Base-by-base conservation (phyloP, 2,888 invertebrate genomes). In the Zonitis immaculata region DNA sequence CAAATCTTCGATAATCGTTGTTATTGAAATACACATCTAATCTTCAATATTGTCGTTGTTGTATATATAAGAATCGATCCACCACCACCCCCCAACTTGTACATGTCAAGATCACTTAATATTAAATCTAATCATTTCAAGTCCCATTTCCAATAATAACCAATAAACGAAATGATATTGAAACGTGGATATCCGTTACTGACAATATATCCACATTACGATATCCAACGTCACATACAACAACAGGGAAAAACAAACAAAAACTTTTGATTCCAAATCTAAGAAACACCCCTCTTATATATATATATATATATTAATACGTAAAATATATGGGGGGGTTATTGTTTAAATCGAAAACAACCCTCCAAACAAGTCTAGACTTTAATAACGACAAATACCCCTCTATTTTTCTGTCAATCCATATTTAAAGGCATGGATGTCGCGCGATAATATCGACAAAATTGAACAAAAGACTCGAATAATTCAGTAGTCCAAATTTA, bases 21-120 rank as follows among this genome's bases (percentile, higher is more conserved):
- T 39, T 39, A 39, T 39, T 39, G 39, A 39, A 39, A 39, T 39
- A 39, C 39, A 39, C 39, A 39, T 39, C 20, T 39, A 39, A 35
- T 35, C 16, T 35, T 7, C 35, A 35, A 35, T 12, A 30, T n/a
- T 30, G 32, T 32, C 32, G 12, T 14, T 39, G 18, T 39, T 6
- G 6, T 18, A n/a, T n/a, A n/a, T 1, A 2, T 20, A 20, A 39
- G 20, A 39, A 39, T 39, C 9, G 39, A 39, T 39, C 18, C 18
- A 20, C 39, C n/a, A 39, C 39, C 20, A 18, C 20, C 5, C 18
- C 32, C 32, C 32, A 2, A 12, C 7, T 14, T 32, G 14, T 7
- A 32, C 14, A 14, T 14, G 32, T 32, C 32, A 28, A 28, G 28
- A 28, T 28, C 28, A n/a, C 28, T 28, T 28, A n/a, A 28, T 28